These are phyloP conservation scores for Casuarius casuarius DNA, from an alignment of 2,113 vertebrate species.

Conservation along the genomic window DNA sequence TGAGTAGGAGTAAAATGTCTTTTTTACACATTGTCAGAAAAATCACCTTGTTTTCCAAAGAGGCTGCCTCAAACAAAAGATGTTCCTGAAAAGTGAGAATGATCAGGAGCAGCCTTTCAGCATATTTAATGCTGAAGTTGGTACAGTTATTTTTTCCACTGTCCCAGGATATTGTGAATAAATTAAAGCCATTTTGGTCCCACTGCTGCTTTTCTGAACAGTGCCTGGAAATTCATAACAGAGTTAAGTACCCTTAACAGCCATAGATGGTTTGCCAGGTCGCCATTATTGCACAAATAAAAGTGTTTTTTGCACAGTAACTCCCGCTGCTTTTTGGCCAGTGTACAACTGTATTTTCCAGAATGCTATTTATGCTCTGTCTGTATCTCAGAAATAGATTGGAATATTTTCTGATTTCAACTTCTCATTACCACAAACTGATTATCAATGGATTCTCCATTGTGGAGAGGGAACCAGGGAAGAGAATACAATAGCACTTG, in stretches of 20 bases:
- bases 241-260: neutral
- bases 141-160: neutral
- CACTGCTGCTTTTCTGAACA: constrained; percentile 9
- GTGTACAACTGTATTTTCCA: neutral
- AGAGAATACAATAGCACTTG: constrained; percentile 13
- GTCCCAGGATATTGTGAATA: constrained; percentile 1
- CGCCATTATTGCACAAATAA: neutral
- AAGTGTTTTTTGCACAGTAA: constrained; percentile 13
- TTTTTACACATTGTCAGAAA: constrained; percentile 28
- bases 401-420: constrained; percentile 42
- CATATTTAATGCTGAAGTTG: neutral
- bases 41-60: constrained; percentile 7
- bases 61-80: neutral
- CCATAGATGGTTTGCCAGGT: constrained; percentile 32
- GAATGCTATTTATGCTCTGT: neutral
- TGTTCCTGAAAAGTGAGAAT: neutral
- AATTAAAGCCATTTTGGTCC: constrained; percentile 5
- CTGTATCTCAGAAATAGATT: neutral
- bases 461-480: neutral
- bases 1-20: neutral
- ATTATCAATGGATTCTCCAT: constrained; percentile 48
- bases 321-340: constrained; percentile 38
- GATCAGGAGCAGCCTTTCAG: neutral
- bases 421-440: constrained; percentile 32
- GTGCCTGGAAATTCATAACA: constrained; percentile 19